Evolutionary conservation across 2,888 invertebrate species (phyloP).

Genomic region (Parnassius apollo): DNA sequence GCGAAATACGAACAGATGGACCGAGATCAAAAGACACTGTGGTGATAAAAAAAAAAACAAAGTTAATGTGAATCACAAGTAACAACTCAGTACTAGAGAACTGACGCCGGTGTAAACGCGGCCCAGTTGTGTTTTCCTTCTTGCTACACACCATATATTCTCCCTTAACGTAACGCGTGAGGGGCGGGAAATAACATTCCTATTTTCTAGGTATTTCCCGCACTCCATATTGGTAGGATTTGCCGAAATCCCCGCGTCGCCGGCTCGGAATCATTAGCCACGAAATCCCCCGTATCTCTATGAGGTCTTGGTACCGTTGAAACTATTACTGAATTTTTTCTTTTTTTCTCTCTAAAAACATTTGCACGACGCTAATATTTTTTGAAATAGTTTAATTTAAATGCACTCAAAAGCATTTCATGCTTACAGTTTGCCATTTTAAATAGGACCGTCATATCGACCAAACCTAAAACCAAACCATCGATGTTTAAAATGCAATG

Average conservation of each 20-base stretch:
- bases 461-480: neutral
- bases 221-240: slow-evolving; percentile 76
- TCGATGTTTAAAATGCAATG: slow-evolving; percentile 42
- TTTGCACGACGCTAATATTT: too few species aligned
- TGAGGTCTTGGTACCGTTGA: slow-evolving; percentile 56
- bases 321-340: slow-evolving; percentile 68
- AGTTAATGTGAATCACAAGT: slow-evolving; percentile 72
- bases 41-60: slow-evolving; percentile 67
- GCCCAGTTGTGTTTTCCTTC: slow-evolving; percentile 41
- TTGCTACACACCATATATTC: slow-evolving; percentile 47
- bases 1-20: slow-evolving; percentile 78
- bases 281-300: slow-evolving; percentile 60
- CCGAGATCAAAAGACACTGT: slow-evolving; percentile 70
- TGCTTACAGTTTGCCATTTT: too few species aligned
- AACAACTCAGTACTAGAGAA: slow-evolving; percentile 66
- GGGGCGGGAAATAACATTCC: slow-evolving; percentile 56
- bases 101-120: slow-evolving; percentile 30
- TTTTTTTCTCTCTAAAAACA: slow-evolving; percentile 30
- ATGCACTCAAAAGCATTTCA: too few species aligned
- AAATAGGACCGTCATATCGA: neutral
- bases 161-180: slow-evolving; percentile 35
- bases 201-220: slow-evolving; percentile 77
- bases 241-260: slow-evolving; percentile 52
- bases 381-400: too few species aligned
- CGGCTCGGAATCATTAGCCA: slow-evolving; percentile 68